Percentiles rank a stretch among this genome's conserved stretches.
phyloP scores from a whole-genome alignment of 1,140 invertebrate species.

The Zaprionus camerounensis region DNA sequence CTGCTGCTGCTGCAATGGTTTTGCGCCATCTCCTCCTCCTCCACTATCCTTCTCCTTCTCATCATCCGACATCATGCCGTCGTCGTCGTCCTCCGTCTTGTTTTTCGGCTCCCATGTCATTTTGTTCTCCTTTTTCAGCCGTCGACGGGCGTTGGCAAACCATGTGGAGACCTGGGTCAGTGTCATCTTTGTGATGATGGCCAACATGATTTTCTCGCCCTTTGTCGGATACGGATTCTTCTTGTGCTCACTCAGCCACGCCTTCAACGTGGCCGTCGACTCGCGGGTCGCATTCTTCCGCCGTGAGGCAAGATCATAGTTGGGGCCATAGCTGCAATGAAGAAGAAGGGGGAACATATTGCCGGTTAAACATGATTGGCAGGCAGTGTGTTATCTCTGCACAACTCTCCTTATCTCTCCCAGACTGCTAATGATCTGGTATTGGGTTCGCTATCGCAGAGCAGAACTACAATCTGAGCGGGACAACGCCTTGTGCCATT shows the following conservation, averaged over 20 bases:
- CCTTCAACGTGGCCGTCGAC: conserved; percentile 97
- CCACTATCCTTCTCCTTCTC: conserved; percentile 90
- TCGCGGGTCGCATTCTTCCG: conserved; percentile 99
- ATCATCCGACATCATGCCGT: conserved; percentile 93
- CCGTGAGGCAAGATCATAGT: conserved; percentile 95
- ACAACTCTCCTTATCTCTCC: neutral
- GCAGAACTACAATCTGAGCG: conserved; percentile 1
- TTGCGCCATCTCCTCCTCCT: conserved; percentile 75
- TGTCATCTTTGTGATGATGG: conserved; percentile 98
- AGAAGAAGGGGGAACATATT: conserved; percentile 24
- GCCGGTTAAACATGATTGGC: neutral
- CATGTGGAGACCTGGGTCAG: conserved; percentile 97
- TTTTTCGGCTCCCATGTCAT: conserved; percentile 98
- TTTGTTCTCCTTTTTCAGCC: conserved; percentile 98
- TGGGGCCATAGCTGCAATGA: conserved; percentile 92
- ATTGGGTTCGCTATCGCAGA: neutral
- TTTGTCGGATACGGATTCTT: conserved; percentile 99
- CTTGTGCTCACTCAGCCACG: conserved; percentile 97
- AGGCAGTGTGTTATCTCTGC: neutral
- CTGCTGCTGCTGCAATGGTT: conserved; percentile 74
- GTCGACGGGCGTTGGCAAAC: conserved; percentile 96
- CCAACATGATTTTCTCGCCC: conserved; percentile 98
- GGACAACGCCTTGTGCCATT: conserved; percentile 16
- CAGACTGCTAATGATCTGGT: conserved; percentile 4
- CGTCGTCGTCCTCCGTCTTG: conserved; percentile 95